Evolutionary conservation across 2,797 vertebrate species (phyloP), one percentile per base, ranked within the genome.

Genomic region (Squalus acanthias): DNA sequence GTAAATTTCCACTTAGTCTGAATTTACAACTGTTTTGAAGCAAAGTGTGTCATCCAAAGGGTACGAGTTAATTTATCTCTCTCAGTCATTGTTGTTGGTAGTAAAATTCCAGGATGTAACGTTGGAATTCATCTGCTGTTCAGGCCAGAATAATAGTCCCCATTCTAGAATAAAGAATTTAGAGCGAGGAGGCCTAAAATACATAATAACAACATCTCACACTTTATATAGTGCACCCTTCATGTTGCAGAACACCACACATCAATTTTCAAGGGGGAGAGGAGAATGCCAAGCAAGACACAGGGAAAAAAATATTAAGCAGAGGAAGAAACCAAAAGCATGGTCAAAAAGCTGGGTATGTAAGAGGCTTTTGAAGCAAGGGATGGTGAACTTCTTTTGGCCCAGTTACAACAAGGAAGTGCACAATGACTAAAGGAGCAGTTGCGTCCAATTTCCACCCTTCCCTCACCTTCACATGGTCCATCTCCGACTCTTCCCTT

Each of bases 1-100:
- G 70, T 95, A 95, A 95, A 95, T 95, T 57, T 76, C 94, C 69
- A 95, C 70, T 95, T 93, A 69, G 63, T 26, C 65, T 93, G 33
- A 69, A 93, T 46, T 93, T 67, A 69, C n/a, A 93, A 93, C 39
- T 74, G 67, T 76, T 95, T 74, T 57, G 13, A 95, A 74, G 70
- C 26, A 17, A 50, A 74, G 26, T 17, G 69, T 72, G 67, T 72
- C 69, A 72, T 57, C 24, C 65, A 94, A 39, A 46, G 39, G 65
- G 67, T 53, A 95, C 57, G 67, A 57, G 20, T 57, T 95, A 33
- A 72, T 74, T 53, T 57, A 74, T 74, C 50, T 76, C 50, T 53
- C 46, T 74, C 70, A 57, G 94, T 8, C 94, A 33, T 65, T 65
- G 29, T 33, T 29, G 12, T 53, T 94, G 63, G 6, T 70, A 20